phyloP scores from a whole-genome alignment of 1,140 invertebrate genomes.

The Holcopasites calliopsidis region DNA sequence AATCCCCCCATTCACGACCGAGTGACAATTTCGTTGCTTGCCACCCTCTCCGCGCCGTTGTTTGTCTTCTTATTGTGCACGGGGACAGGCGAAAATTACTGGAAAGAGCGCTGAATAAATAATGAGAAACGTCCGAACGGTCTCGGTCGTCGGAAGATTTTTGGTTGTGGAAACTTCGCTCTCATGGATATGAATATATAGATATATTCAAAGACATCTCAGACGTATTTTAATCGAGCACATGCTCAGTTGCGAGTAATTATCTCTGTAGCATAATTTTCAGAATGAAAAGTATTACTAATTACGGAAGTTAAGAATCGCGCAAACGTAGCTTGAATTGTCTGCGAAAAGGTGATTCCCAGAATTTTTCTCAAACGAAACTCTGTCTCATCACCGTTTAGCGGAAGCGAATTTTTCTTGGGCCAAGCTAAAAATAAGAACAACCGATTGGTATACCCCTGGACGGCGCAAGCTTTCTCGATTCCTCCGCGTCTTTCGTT shows the following conservation, averaged over 20 bases:
- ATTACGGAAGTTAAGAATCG: no score
- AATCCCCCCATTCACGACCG: background rate
- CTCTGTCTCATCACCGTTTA: background rate
- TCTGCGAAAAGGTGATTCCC: no score
- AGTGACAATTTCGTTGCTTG: slow-evolving; percentile 23
- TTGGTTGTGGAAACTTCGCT: no score
- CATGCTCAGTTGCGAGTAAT: no score
- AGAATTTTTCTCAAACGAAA: no score
- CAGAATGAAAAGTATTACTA: no score
- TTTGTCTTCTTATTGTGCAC: slow-evolving; percentile 31
- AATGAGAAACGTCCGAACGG: background rate
- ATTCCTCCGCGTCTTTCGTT: background rate
- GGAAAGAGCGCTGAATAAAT: slow-evolving; percentile 10
- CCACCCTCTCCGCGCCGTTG: background rate
- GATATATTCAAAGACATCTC: no score
- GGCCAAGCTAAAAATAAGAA: background rate
- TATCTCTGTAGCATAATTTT: no score
- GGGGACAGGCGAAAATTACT: background rate
- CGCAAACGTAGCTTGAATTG: no score
- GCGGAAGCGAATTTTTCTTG: background rate
- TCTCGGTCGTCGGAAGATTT: background rate
- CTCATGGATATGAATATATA: no score
- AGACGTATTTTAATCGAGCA: no score
- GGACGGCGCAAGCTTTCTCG: background rate
- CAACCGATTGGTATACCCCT: background rate